Evolutionary conservation across 2,888 invertebrate species (phyloP).

Genomic region (Steromphala cineraria): DNA sequence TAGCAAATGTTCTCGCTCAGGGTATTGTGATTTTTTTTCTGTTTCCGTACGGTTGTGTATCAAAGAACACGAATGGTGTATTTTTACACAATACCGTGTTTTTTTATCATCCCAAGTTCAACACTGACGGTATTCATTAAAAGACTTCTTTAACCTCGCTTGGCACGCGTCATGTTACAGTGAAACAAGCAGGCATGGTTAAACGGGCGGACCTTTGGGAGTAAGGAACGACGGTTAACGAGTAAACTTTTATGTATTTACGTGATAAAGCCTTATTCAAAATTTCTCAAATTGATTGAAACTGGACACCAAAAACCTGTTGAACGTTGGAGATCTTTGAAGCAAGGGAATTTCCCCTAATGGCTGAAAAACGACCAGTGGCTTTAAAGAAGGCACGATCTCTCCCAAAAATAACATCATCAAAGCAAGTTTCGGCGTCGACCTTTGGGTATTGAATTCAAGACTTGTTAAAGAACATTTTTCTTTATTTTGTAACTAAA

Average conservation of each 20-base stretch:
- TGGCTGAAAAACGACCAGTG: constrained; percentile 11
- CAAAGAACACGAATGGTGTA: constrained; percentile 8
- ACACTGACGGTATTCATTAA: not conserved
- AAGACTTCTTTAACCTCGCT: not conserved
- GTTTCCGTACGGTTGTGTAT: not conserved
- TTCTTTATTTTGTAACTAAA: constrained; percentile 14
- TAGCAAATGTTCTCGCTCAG: not conserved
- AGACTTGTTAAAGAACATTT: not conserved
- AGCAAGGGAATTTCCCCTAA: constrained; percentile 5
- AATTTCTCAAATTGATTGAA: constrained; percentile 12
- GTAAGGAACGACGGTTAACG: not conserved
- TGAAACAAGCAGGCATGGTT: not conserved
- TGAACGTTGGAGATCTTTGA: constrained; percentile 4
- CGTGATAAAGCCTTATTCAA: not conserved
- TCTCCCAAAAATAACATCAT: not conserved
- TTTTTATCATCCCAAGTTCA: constrained; percentile 3
- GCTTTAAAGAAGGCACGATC: constrained; percentile 1
- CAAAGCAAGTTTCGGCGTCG: not conserved
- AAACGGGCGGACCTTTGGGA: not conserved
- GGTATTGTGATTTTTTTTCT: constrained; percentile 1
- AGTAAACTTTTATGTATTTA: not conserved
- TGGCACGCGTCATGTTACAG: constrained; percentile 1
- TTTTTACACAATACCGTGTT: not conserved
- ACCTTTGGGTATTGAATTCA: not conserved
- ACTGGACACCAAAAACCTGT: not conserved